phyloP scores from a whole-genome alignment of 2,797 vertebrate species.

The Malurus splendens region DNA sequence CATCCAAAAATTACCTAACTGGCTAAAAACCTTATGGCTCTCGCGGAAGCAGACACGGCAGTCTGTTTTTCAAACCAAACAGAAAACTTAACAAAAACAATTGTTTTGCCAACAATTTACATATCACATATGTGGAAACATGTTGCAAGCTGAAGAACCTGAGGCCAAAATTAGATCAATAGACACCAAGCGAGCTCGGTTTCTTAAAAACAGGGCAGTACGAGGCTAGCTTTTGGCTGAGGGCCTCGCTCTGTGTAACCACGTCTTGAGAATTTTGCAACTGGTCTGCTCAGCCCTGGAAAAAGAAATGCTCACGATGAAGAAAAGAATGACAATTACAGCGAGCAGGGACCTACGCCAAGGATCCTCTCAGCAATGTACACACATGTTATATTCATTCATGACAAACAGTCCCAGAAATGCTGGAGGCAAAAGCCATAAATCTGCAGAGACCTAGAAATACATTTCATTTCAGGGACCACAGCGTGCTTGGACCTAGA shows the following conservation, averaged over 20 bases:
- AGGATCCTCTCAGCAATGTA: not conserved
- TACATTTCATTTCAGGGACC: not conserved
- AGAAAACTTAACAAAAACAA: not conserved
- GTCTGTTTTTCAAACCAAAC: not conserved
- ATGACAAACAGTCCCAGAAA: not conserved
- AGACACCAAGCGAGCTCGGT: not conserved
- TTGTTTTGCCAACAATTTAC: not conserved
- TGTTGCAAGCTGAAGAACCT: not conserved
- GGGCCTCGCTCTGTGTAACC: not conserved
- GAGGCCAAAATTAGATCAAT: not conserved
- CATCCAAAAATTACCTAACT: not conserved
- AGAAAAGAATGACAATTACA: not conserved
- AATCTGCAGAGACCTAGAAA: slow-evolving; percentile 5
- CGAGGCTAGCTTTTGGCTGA: not conserved
- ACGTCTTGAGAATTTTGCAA: not conserved
- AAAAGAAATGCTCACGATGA: not conserved
- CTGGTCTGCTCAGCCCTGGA: not conserved
- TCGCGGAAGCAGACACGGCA: fast-evolving
- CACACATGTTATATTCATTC: not conserved
- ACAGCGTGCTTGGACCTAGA: not conserved
- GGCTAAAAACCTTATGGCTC: not conserved
- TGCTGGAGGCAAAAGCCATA: not conserved
- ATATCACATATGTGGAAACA: not conserved
- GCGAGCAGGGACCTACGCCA: not conserved
- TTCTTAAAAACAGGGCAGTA: not conserved